Evolutionary conservation across 1,140 invertebrate genomes (phyloP), one percentile per base, ranked within the genome.

Genomic region (Cydia strobilella): DNA sequence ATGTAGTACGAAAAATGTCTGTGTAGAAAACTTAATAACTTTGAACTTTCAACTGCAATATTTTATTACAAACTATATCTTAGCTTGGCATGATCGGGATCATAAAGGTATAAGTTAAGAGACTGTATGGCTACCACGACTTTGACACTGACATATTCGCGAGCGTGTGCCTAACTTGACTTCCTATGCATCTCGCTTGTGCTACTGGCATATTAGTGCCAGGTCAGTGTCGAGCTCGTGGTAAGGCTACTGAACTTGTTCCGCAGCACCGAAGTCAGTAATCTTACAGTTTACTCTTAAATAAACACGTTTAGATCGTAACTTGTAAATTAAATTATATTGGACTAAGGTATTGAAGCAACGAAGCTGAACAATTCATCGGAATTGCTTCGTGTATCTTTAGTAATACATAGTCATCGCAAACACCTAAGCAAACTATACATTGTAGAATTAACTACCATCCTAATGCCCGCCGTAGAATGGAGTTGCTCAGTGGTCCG

Each of bases 401-500:
- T 9, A n/a, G 15, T 54, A 31, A 15, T 12, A 35, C 25, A 69
- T n/a, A 69, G 27, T 69, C 35, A 18, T n/a, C 15, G 25, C 27
- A 10, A 39, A 39, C 31, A 69, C 65, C 65, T 69, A 69, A 27
- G 65, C 27, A 35, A 15, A 35, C 65, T 69, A 69, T 39, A 69
- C 65, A 69, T 15, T 69, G 65, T 69, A 69, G 65, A 69, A 69
- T 69, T 69, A 69, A 69, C 65, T 69, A 69, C 65, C 65, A 35
- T 5, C 65, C 9, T 69, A 69, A 69, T 69, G 65, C 31, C 31
- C 15, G 27, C n/a, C 31, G 65, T 59, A 69, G 65, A 69, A 69
- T 72, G 72, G 75, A 74, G 75, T 78, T 74, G 77, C 48, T 69
- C 79, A 74, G 45, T 74, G 73, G 66, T 74, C 74, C 77, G 63